phyloP scores from a whole-genome alignment of 2,888 invertebrate species.

The Drosophila ustulata region DNA sequence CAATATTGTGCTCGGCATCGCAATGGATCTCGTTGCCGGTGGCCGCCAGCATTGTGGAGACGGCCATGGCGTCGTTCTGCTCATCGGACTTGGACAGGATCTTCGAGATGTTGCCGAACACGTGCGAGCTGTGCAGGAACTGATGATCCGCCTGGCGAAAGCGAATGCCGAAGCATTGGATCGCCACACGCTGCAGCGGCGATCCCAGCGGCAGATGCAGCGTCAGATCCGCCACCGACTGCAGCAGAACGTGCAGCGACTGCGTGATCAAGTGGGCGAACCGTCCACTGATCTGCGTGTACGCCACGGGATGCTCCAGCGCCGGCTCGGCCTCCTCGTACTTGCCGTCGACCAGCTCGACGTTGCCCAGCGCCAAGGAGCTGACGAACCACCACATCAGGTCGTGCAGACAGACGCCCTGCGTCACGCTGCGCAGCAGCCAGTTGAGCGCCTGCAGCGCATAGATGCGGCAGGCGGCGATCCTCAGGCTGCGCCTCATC shows the following conservation, averaged over 20 bases:
- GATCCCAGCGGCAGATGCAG: conserved; percentile 94
- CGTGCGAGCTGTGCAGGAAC: conserved; percentile 95
- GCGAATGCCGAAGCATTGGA: conserved; percentile 96
- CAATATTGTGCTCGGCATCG: conserved; percentile 80
- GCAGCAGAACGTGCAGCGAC: conserved; percentile 93
- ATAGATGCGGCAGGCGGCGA: conserved; percentile 92
- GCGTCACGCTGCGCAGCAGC: conserved; percentile 96
- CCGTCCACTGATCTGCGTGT: conserved; percentile 91
- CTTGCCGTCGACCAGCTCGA: conserved; percentile 83
- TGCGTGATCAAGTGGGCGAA: conserved; percentile 89
- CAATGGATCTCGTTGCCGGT: conserved; percentile 66
- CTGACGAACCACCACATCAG: conserved; percentile 98
- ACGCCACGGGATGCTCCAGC: conserved; percentile 91
- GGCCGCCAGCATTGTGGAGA: conserved; percentile 77
- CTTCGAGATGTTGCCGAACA: conserved; percentile 98
- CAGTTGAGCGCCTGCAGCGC: conserved; percentile 98
- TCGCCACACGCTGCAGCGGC: conserved; percentile 95
- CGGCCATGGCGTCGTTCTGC: conserved; percentile 86
- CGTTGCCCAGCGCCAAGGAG: conserved; percentile 88
- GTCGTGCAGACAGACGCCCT: conserved; percentile 96
- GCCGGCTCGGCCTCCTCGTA: conserved; percentile 81
- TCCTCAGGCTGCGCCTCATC: conserved; percentile 94
- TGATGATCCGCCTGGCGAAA: conserved; percentile 95
- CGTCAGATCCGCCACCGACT: conserved; percentile 96
- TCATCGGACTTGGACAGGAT: conserved; percentile 97